Conservation (phyloP, 2,113 vertebrate species). For the Colaptes auratus region DNA sequence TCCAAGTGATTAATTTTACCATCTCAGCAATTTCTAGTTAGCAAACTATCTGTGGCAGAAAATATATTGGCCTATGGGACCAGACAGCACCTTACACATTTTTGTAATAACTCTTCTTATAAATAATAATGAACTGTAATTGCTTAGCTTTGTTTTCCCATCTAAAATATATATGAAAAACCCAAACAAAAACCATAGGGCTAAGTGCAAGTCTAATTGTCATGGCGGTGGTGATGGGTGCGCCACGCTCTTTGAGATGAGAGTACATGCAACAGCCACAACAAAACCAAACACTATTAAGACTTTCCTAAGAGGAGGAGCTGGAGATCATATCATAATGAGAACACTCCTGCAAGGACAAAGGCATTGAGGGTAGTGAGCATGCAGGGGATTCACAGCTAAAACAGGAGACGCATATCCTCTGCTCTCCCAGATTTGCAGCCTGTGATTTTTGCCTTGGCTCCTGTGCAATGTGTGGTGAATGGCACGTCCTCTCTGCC, state of each 20-base stretch:
- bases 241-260: background rate
- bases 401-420: background rate
- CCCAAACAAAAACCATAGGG: background rate
- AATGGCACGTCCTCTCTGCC: background rate
- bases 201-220: background rate
- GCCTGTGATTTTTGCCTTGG: background rate
- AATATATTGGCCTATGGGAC: background rate
- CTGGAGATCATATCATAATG: background rate
- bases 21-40: background rate
- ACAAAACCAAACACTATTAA: background rate
- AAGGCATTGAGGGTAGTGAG: background rate
- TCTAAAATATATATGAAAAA: background rate
- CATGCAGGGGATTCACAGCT: accelerated
- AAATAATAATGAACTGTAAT: background rate
- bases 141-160: background rate
- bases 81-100: background rate
- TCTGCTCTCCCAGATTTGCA: background rate
- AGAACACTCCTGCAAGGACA: background rate
- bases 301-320: background rate
- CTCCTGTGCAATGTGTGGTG: accelerated
- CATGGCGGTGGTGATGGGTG: background rate
- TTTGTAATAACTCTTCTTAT: background rate
- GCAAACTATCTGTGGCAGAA: background rate
- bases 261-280: background rate
- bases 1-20: background rate